Evolutionary conservation across 2,888 invertebrate genomes (phyloP), one percentile per base, ranked within the genome.

Genomic region (Sisyra terminalis): DNA sequence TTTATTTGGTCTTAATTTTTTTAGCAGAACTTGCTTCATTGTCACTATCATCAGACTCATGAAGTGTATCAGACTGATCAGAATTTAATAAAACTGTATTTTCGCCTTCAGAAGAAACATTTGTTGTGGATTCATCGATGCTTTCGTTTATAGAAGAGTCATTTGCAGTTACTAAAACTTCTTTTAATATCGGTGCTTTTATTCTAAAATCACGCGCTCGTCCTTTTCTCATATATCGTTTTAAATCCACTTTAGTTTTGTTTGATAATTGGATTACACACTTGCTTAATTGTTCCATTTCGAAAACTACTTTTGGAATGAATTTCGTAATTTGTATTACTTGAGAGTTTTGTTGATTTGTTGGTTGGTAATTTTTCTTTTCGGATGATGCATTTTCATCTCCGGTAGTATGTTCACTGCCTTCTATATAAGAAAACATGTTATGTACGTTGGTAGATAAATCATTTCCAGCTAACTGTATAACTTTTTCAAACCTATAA

Each of bases 181-280:
- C 67, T 45, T 67, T 63, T 17, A 76, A 49, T 44, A 69, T 60
- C 1, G 67, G 60, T 4, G 63, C 65, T 44, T 68, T 68, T 46
- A 76, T 70, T 46, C 73, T 63, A 55, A 78, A 80, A 60, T 78
- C 79, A 39, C 79, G 65, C 1, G 73, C 72, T 1, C 70, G 69
- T 8, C 78, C 75, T 52, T 72, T 60, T 1, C 76, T 74, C 10
- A 77, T 53, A 50, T 71, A 73, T 49, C 66, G 68, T 1, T 64
- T 52, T 44, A 71, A 51, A 54, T 63, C 61, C 39, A 74, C 71
- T 57, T 71, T 70, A 2, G 71, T 71, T 50, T 72, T 76, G 42
- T 65, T 70, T 1, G 70, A 66, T n/a, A 78, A 63, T 45, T 71
- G 51, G 46, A 71, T 65, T 30, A 77, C 65, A 42, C 66, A 64